Evolutionary conservation across 2,113 vertebrate genomes (phyloP).

Genomic region (Tamias sibiricus): DNA sequence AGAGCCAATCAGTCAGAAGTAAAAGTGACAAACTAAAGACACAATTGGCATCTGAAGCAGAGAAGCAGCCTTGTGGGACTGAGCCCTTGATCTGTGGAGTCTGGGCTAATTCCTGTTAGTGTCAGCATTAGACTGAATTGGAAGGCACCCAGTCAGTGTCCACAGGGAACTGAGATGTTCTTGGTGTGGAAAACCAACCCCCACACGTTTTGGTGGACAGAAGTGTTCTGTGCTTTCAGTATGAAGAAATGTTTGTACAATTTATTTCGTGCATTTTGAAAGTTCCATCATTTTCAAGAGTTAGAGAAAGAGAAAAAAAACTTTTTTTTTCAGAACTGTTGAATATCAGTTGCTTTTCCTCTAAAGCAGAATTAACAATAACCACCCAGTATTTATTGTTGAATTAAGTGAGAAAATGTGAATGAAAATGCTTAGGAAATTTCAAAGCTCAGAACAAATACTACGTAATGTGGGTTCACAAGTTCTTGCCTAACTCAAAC

Average conservation of each 20-base stretch:
- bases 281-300: background rate
- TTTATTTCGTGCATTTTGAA: background rate
- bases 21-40: background rate
- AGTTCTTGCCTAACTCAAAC: conserved; percentile 8
- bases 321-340: background rate
- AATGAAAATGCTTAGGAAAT: background rate
- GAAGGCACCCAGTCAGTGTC: background rate
- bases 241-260: background rate
- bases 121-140: background rate
- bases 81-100: background rate
- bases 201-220: background rate
- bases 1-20: background rate
- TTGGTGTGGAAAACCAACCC: background rate
- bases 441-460: background rate
- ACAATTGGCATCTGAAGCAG: background rate
- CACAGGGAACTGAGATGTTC: background rate
- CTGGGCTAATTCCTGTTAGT: background rate
- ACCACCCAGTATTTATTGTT: background rate
- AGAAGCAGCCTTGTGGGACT: no score
- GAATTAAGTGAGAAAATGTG: conserved; percentile 8
- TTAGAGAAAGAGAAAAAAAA: background rate
- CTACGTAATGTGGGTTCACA: background rate
- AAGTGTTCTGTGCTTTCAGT: background rate
- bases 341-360: background rate
- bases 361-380: background rate